Conservation (phyloP, 2,888 invertebrate species). For the Drosophila neonasuta region DNA sequence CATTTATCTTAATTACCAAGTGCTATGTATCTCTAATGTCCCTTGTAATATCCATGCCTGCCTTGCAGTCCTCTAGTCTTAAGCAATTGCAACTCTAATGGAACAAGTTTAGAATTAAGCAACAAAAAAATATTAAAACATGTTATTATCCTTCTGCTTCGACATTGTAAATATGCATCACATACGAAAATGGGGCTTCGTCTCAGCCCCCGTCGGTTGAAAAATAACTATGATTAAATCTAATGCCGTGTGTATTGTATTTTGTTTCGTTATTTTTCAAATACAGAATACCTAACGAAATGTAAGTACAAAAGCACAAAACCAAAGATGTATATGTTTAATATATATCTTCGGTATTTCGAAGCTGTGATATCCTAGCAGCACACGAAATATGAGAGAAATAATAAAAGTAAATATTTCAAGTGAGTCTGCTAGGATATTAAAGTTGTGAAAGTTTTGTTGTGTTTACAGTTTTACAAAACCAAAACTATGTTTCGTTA, state of each 20-base stretch:
- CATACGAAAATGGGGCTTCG: neutral
- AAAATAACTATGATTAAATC: constrained; percentile 40
- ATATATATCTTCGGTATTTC: constrained; percentile 4
- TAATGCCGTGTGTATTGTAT: constrained; percentile 68
- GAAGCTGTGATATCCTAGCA: constrained; percentile 13
- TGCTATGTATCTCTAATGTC: constrained; percentile 37
- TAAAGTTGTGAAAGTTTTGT: constrained; percentile 13
- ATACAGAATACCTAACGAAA: constrained; percentile 68
- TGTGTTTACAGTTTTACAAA: constrained; percentile 14
- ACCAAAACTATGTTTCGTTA: neutral
- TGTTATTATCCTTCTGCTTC: constrained; percentile 55
- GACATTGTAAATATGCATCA: constrained; percentile 56
- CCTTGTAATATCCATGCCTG: constrained; percentile 44
- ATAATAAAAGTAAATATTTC: neutral
- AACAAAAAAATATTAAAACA: constrained; percentile 2
- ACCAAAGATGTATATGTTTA: constrained; percentile 8
- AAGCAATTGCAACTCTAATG: constrained; percentile 57
- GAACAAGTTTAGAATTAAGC: constrained; percentile 59
- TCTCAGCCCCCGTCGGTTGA: constrained; percentile 11
- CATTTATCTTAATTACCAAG: constrained; percentile 20
- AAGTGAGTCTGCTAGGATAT: constrained; percentile 4
- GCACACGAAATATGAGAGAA: neutral
- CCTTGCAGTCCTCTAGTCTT: constrained; percentile 54
- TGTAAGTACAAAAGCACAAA: constrained; percentile 62
- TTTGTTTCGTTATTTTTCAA: constrained; percentile 68